These are phyloP conservation scores for Neodiprion fabricii DNA, from an alignment of 1,140 invertebrate species.

Conservation along the genomic window DNA sequence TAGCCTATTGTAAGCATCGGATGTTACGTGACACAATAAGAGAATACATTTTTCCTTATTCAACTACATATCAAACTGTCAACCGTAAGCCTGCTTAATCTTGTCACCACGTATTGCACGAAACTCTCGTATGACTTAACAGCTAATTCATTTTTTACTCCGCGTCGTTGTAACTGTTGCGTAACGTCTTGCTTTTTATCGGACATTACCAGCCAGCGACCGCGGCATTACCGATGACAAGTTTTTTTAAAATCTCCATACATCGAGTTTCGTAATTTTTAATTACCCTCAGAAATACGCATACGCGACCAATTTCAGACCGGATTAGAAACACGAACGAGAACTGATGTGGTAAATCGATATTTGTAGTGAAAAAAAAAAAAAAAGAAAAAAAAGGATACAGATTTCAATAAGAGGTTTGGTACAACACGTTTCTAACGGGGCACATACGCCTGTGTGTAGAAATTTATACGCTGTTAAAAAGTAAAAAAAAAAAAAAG, in stretches of 20 bases:
- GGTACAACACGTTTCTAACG: too few relatives aligned
- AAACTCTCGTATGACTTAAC: not conserved
- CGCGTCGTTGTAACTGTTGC: not conserved
- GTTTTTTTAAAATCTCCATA: not conserved
- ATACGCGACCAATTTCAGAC: too few relatives aligned
- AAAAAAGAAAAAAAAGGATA: not conserved
- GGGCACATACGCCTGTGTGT: too few relatives aligned
- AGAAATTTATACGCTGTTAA: too few relatives aligned
- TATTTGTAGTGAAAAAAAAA: not conserved
- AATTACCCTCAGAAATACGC: not conserved
- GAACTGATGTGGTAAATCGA: not conserved
- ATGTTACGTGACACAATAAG: too few relatives aligned
- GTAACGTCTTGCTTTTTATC: not conserved
- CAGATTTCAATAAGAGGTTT: not conserved
- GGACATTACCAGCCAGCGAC: not conserved
- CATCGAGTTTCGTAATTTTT: constrained; percentile 2
- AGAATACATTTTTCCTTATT: too few relatives aligned
- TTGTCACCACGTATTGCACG: not conserved
- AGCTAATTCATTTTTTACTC: not conserved
- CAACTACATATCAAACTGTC: too few relatives aligned
- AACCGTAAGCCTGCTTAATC: too few relatives aligned
- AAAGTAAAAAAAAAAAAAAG: too few relatives aligned
- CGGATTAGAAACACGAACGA: too few relatives aligned
- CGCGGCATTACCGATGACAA: not conserved
- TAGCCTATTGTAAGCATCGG: too few relatives aligned